Evolutionary conservation across 2,113 vertebrate genomes (phyloP), one percentile per base, ranked within the genome.

Genomic region (Copsychus sechellarum): DNA sequence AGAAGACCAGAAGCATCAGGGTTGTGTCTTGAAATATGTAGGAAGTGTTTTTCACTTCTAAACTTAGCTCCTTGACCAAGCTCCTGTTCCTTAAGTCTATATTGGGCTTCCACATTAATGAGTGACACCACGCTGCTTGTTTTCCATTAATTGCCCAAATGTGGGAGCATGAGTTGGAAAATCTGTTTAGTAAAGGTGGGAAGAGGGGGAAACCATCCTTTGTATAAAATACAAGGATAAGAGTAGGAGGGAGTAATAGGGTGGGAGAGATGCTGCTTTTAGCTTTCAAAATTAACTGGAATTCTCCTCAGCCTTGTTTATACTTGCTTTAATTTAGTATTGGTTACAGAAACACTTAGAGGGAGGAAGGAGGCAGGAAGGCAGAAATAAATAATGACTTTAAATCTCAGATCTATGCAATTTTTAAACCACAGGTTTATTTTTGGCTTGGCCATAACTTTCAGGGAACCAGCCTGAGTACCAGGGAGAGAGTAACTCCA

Each of bases 381-480:
- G 54, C 5, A 80, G 60, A 85, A 91, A 94, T 81, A 87, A 82
- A 69, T 66, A 78, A 83, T 43, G 34, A 57, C 36, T 43, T 90
- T 73, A 79, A 73, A 34, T 78, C 72, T 95, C 89, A 89, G 86
- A 33, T 89, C 78, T 93, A 31, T 65, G 51, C 78, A 82, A 29
- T 67, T 93, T 97, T 93, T 86, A 93, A 96, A 77, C 83, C 54
- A 86, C 31, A 19, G 53, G 33, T 92, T 94, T 91, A 74, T 96
- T 86, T 86, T 88, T 94, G 62, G 85, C 72, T 90, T 92, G 26
- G 5, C 69, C 42, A 33, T 93, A 93, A 88, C 86, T 95, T 90
- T 56, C 38, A 81, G 72, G 60, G 20, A 81, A 78, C 71, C 25
- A 76, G 56, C n/a, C n/a, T 51, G 14, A 58, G 70, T 93, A 60